Conservation (phyloP, 2,797 vertebrate species). For the Amphiprion clarkii region DNA sequence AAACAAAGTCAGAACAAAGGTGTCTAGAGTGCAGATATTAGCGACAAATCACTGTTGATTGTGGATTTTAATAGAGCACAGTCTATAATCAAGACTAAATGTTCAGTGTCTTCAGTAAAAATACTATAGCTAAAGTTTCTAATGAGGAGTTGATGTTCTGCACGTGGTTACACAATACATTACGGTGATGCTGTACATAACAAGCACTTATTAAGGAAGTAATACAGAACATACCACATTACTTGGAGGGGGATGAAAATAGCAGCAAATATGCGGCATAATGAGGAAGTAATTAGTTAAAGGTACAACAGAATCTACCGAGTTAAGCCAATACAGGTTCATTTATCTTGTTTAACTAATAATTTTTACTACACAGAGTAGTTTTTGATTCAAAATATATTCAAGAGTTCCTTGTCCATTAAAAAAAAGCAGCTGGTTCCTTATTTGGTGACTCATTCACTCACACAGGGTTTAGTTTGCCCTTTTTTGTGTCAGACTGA, state of each 20-base stretch:
- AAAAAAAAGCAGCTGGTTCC: constrained; percentile 2
- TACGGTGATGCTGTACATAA: not conserved
- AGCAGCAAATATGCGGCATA: not conserved
- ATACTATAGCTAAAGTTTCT: not conserved
- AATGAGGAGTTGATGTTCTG: not conserved
- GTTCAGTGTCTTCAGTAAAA: constrained; percentile 6
- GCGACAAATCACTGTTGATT: not conserved
- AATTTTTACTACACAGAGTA: no score
- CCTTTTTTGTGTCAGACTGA: not conserved
- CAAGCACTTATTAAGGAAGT: not conserved
- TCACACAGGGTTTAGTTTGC: not conserved
- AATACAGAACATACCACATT: not conserved
- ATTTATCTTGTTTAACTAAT: no score
- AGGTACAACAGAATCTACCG: not conserved
- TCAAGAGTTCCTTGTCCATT: not conserved
- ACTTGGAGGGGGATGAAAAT: not conserved
- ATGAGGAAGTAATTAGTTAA: not conserved
- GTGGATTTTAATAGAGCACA: not conserved
- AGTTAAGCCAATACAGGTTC: not conserved
- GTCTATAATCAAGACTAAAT: not conserved
- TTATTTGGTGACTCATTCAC: constrained; percentile 17
- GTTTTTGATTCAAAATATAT: not conserved
- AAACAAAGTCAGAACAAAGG: not conserved
- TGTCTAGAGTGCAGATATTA: not conserved
- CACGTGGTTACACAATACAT: not conserved